A percentile compares a stretch with the other conserved stretches of the same genome.
Conservation (phyloP, 2,113 vertebrate species). For the Tichodroma muraria region DNA sequence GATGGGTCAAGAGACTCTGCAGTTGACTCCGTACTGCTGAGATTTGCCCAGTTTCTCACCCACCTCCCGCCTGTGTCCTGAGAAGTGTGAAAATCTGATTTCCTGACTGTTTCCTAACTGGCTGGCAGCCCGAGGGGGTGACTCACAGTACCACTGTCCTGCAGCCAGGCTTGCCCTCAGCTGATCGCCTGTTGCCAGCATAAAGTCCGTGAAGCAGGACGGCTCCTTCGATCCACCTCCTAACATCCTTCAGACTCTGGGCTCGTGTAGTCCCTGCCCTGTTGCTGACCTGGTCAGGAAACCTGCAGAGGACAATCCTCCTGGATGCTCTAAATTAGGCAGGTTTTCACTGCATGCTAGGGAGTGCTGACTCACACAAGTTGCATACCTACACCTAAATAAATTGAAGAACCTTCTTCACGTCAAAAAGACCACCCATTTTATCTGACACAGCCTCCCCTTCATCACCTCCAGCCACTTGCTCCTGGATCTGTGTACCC, state of each 20-base stretch:
- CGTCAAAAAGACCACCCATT: not conserved
- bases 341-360: not conserved
- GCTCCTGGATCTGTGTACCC: not conserved
- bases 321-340: not conserved
- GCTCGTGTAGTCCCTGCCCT: not conserved
- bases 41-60: not conserved
- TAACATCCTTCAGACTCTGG: not conserved
- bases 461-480: not conserved
- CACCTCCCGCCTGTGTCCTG: not conserved
- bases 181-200: rapidly evolving
- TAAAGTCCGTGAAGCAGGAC: not conserved
- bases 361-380: not conserved
- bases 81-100: not conserved
- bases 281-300: not conserved
- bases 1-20: not conserved
- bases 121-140: not conserved
- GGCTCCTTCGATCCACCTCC: not conserved
- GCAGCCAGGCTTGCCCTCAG: not conserved
- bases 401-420: not conserved
- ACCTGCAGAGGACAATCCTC: not conserved
- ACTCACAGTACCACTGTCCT: not conserved
- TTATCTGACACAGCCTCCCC: not conserved
- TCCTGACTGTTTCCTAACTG: not conserved
- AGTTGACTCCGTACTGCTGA: not conserved
- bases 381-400: not conserved